Percentiles rank a stretch among this genome's conserved stretches.
Conservation (phyloP, 2,888 invertebrate genomes). For the Cerceris ruficornis region DNA sequence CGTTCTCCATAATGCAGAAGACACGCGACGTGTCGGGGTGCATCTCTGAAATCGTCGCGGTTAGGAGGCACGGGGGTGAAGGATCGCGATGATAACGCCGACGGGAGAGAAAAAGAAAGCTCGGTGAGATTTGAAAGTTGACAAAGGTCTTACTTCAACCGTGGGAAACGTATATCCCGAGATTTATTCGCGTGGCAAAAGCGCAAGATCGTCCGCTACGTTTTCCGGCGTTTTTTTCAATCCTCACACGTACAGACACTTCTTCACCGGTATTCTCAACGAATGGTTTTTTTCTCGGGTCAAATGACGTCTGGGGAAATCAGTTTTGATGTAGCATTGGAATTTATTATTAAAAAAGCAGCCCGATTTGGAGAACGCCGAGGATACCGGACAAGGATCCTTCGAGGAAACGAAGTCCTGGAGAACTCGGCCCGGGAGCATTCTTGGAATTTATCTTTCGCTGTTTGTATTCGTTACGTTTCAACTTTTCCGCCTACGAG, state of each 20-base stretch:
- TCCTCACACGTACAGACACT: slow-evolving; percentile 37
- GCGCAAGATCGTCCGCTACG: slow-evolving; percentile 23
- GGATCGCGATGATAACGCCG: background rate
- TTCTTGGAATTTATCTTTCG: slow-evolving; percentile 63
- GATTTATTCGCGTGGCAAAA: slow-evolving; percentile 44
- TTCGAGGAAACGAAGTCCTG: background rate
- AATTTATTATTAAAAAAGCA: slow-evolving; percentile 66
- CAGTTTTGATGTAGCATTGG: slow-evolving; percentile 52
- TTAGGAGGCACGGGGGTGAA: slow-evolving; percentile 4
- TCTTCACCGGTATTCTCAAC: slow-evolving; percentile 9
- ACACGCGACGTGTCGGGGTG: too few relatives aligned
- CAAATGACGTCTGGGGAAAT: slow-evolving; percentile 57
- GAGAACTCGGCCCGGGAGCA: slow-evolving; percentile 9
- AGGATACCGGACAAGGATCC: slow-evolving; percentile 1
- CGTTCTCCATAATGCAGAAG: too few relatives aligned
- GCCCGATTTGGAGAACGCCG: slow-evolving; percentile 16
- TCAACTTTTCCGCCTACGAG: slow-evolving; percentile 47
- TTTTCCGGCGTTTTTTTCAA: slow-evolving; percentile 33
- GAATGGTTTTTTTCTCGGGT: slow-evolving; percentile 26
- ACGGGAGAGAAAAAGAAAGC: background rate
- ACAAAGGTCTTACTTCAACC: slow-evolving; percentile 24
- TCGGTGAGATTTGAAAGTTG: slow-evolving; percentile 2
- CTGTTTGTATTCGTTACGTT: slow-evolving; percentile 63
- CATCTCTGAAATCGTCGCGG: slow-evolving; percentile 3
- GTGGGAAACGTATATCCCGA: background rate